A percentile compares a stretch with the other conserved stretches of the same genome.
These are phyloP conservation scores for Orthonychiurus folsomi DNA, from an alignment of 2,888 invertebrate species.

Conservation along the genomic window DNA sequence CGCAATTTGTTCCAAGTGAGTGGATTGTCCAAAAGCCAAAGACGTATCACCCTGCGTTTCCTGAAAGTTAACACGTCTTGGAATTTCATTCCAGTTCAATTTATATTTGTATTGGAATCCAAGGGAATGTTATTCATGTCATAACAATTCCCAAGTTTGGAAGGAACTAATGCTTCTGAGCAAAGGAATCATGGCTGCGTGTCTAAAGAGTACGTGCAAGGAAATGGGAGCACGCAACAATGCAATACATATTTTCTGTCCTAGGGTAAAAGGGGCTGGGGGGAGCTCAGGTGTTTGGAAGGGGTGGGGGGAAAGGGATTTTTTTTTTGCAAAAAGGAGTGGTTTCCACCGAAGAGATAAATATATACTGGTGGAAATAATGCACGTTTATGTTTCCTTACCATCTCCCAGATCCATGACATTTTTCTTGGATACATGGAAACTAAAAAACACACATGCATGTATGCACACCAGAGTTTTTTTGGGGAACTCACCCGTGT, in stretches of 20 bases:
- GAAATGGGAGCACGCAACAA: too few relatives aligned
- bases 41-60: too few relatives aligned
- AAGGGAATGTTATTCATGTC: too few relatives aligned
- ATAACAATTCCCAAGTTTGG: not conserved
- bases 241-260: too few relatives aligned
- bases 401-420: conserved; percentile 11
- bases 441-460: not conserved
- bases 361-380: conserved; percentile 13
- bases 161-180: not conserved
- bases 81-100: not conserved
- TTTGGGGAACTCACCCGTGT: not conserved
- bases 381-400: conserved; percentile 14
- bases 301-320: not conserved
- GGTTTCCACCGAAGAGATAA: not conserved
- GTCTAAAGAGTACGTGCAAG: too few relatives aligned
- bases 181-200: too few relatives aligned
- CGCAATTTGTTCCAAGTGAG: too few relatives aligned
- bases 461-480: not conserved
- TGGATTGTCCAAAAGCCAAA: too few relatives aligned
- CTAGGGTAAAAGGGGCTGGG: too few relatives aligned
- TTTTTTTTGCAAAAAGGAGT: not conserved
- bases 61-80: too few relatives aligned
- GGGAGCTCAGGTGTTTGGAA: not conserved
- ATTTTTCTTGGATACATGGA: conserved; percentile 9
- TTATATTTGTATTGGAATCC: not conserved